Base-by-base conservation (phyloP, 2,888 invertebrate genomes). In the Falcaria lacertinaria region DNA sequence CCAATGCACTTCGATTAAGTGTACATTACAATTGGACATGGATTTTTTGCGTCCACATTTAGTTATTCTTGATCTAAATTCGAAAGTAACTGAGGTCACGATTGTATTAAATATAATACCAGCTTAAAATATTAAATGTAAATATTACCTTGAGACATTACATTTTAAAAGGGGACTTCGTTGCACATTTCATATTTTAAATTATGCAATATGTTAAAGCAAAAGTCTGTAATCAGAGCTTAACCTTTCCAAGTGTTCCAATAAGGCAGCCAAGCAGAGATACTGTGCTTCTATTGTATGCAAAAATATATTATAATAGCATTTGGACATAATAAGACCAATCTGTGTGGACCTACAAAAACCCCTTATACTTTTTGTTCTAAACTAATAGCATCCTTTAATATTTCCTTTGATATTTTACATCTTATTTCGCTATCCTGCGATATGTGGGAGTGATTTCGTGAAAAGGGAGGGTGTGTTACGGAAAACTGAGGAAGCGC, bases 21-120 rank as follows among this genome's bases (percentile, higher is more conserved):
- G 22, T 52, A 45, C 46, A 50, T 53, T 42, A 41, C 34, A 39
- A 54, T 51, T 56, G 51, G 56, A 49, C 47, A 49, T 47, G 47
- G 39, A 53, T 15, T 51, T 60, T 59, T 56, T 52, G 44, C 41
- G 43, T 49, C 42, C 13, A 36, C 45, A 41, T 47, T 34, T 39
- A 42, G 52, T 47, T 56, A 54, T 54, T 48, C 50, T 45, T 51
- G 56, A 52, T 53, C 60, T 54, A 53, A 52, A 63, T 59, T 53
- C 37, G 62, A 64, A 69, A 64, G 57, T 56, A 47, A 43, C 39
- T 15, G 56, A 66, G 72, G 70, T 59, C 66, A 54, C 36, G 36
- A 13, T 34, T 19, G 19, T 6, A 46, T 50, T 51, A 44, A 44
- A n/a, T n/a, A n/a, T n/a, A n/a, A n/a, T 63, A 19, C 19, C 34